Base-by-base conservation (phyloP, 2,797 vertebrate species). In the Darevskia nairensis region DNA sequence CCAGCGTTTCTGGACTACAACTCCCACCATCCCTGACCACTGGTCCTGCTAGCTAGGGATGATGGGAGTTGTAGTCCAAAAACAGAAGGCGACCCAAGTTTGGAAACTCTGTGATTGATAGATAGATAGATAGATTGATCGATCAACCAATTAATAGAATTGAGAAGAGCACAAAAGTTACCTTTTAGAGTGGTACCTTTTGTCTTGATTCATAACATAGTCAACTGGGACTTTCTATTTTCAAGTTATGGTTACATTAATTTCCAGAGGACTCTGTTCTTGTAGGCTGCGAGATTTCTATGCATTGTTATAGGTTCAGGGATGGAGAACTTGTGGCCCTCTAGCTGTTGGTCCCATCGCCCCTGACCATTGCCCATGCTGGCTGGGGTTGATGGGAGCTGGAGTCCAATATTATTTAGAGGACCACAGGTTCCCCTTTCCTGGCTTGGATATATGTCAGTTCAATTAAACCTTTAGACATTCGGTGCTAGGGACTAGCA, bases 41-140 rank as follows among this genome's bases (percentile, higher is more conserved):
- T 55, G 50, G 50, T 55, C 50, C 50, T 50, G 50, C 50, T 55
- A 55, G 50, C 50, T 55, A 15, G 50, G 50, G 13, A 55, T 55
- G 13, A 2, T 55, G 13, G 3, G 50, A 15, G 50, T 55, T 55
- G 50, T 55, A 55, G 50, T 15, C 50, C 50, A 55, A 55, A 55
- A 55, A 55, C 50, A 55, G 50, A 55, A 55, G 11, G 13, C 13
- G 3, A 15, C 50, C 50, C 50, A 55, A 15, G 50, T 55, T 55
- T 55, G 11, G 50, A 15, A 55, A 55, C 50, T 55, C 50, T 55
- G 11, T 55, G 11, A 55, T 1, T 50, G 50, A 50, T 50, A 1
- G 50, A 55, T 55, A 0, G 11, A 13, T 50, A 0, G 3, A 13
- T 4, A 0, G 11, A 50, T 15, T 1, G 1, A 50, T 2, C 0